phyloP scores from a whole-genome alignment of 2,888 invertebrate species.

The Litoditis marina region DNA sequence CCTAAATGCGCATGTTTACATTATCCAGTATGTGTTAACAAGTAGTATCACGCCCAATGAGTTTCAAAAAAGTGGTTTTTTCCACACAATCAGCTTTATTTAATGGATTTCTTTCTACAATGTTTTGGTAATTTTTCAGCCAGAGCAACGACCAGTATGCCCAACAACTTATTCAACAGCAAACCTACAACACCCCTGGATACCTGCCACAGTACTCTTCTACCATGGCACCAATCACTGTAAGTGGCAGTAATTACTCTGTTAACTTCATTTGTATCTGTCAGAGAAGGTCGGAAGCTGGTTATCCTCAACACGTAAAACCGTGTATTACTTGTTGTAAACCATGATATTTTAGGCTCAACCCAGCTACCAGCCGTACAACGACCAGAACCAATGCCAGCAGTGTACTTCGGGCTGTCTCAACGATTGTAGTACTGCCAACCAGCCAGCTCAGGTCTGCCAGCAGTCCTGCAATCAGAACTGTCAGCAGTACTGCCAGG shows the following conservation, averaged over 20 bases:
- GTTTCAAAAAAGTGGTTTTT: not conserved
- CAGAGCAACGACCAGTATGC: constrained; percentile 32
- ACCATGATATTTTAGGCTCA: too few relatives aligned
- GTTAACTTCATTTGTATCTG: too few relatives aligned
- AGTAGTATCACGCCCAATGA: too few relatives aligned
- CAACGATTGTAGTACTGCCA: constrained; percentile 19
- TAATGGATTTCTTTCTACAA: not conserved
- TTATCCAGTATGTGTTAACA: too few relatives aligned
- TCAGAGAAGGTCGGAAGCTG: too few relatives aligned
- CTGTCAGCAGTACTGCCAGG: too few relatives aligned
- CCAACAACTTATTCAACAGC: constrained; percentile 34
- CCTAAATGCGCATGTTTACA: too few relatives aligned
- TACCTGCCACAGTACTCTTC: constrained; percentile 30
- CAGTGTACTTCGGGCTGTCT: constrained; percentile 32
- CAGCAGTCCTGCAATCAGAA: not conserved
- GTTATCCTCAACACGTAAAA: too few relatives aligned
- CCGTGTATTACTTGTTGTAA: too few relatives aligned
- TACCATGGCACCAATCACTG: constrained; percentile 27
- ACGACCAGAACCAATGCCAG: constrained; percentile 26
- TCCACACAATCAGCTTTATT: too few relatives aligned
- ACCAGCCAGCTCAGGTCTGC: constrained; percentile 8
- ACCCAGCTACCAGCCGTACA: constrained; percentile 15
- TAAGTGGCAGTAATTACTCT: too few relatives aligned
- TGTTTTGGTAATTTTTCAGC: not conserved
- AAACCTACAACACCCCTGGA: constrained; percentile 38